Evolutionary conservation across 2,797 vertebrate genomes (phyloP).

Genomic region (Oryzias dopingdopingensis): DNA sequence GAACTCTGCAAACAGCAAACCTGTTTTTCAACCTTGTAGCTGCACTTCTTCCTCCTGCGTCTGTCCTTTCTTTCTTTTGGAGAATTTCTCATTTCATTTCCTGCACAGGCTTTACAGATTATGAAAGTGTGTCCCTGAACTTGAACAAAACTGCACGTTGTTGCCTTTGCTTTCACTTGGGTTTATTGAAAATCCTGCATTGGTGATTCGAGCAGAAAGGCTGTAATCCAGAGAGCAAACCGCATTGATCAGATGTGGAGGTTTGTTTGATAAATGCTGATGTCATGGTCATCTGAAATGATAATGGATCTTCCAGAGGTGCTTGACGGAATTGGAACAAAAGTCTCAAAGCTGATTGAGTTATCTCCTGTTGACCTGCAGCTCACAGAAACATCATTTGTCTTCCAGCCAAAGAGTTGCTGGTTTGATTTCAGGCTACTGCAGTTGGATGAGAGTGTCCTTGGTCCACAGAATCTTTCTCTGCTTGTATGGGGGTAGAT

Average conservation of each 20-base stretch:
- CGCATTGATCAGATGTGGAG: conserved; percentile 15
- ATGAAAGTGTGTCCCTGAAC: conserved; percentile 1
- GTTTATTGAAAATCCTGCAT: conserved; percentile 31
- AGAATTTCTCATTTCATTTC: conserved; percentile 2
- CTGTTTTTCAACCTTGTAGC: background rate
- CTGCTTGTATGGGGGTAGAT: no score
- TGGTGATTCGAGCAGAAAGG: conserved; percentile 15
- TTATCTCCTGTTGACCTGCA: background rate
- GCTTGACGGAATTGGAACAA: conserved; percentile 3
- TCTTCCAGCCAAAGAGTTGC: no score
- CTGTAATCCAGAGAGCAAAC: conserved; percentile 3
- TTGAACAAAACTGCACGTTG: background rate
- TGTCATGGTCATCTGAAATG: background rate
- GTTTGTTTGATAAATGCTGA: background rate
- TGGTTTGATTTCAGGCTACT: no score
- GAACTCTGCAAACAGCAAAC: conserved; percentile 3
- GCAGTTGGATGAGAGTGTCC: no score
- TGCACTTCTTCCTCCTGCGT: background rate
- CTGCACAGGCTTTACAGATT: conserved; percentile 7
- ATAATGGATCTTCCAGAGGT: conserved; percentile 7
- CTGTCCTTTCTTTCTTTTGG: background rate
- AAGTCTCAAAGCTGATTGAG: conserved; percentile 3
- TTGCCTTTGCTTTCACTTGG: conserved; percentile 9
- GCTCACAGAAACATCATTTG: no score
- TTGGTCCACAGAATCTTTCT: no score